A percentile compares a stretch with the other conserved stretches of the same genome.
phyloP scores from a whole-genome alignment of 2,113 vertebrate genomes.

The Ibidorhyncha struthersii region DNA sequence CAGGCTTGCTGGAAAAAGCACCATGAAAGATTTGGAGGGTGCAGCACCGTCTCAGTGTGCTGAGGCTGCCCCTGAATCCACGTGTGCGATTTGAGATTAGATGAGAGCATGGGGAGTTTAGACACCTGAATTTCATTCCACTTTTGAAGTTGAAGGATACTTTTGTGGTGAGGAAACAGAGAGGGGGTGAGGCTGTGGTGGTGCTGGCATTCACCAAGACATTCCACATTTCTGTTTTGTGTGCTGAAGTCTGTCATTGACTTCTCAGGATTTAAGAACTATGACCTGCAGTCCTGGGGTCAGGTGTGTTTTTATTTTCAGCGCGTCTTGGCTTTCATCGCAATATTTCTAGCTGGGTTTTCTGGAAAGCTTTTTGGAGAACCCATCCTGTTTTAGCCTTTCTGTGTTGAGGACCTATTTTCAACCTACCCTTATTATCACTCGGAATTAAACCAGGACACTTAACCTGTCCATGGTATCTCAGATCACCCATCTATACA shows the following conservation, averaged over 20 bases:
- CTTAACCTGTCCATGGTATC: neutral
- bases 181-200: fast-evolving
- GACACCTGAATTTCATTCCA: neutral
- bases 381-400: neutral
- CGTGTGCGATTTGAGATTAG: neutral
- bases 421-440: neutral
- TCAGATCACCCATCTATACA: neutral
- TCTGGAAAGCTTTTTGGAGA: neutral
- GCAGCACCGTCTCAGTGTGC: fast-evolving
- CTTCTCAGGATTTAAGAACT: neutral
- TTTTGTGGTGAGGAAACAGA: neutral
- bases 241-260: neutral
- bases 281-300: neutral
- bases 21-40: neutral
- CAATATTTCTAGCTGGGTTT: neutral
- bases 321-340: neutral
- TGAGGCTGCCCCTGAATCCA: neutral
- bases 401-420: neutral
- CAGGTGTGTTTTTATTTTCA: neutral
- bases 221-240: neutral
- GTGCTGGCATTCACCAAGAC: neutral
- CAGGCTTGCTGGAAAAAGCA: neutral
- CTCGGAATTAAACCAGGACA: neutral
- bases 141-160: neutral
- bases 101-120: neutral